Base-by-base conservation (phyloP, 2,888 invertebrate species). In the Drosophila sordidula region DNA sequence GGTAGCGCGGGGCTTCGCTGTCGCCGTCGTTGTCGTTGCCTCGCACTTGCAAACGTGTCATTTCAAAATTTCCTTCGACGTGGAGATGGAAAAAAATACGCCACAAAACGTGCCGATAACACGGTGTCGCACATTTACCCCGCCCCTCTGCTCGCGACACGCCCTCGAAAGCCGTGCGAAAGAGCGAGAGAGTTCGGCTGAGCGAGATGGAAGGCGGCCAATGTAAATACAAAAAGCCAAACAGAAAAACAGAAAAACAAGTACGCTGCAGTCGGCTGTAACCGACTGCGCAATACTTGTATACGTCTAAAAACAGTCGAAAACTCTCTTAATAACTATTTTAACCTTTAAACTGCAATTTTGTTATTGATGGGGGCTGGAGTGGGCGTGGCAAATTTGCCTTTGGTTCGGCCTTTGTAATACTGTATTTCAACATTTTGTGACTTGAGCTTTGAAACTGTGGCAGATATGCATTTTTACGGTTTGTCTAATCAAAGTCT, bases 51-150 rank as follows among this genome's bases (percentile, higher is more conserved):
- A 79, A 86, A 86, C 85, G 85, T 86, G 88, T 86, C 85, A 88
- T 88, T 88, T 86, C 45, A 75, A 79, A 83, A 80, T 86, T 86
- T 88, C 86, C 79, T 70, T 69, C 42, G 78, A 66, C 56, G 58
- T 52, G 68, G 61, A 65, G 63, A 41, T 36, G 52, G 18, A 70
- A 67, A 69, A 69, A 59, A 71, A 75, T 66, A 62, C 78, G 75
- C 72, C 79, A 73, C 75, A 70, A 89, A 90, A 90, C 90, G 90
- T 90, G 90, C 90, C 89, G 90, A 90, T 90, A 90, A 89, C 87
- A 83, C 80, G 81, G 86, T 87, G 80, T 81, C 77, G 90, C 81
- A 81, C 75, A 83, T 83, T 81, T 76, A 69, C 64, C 71, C 80
- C 70, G 44, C 57, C 67, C 42, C 42, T 22, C 34, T 29, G 42